A percentile compares a stretch with the other conserved stretches of the same genome.
Conservation (phyloP, 2,113 vertebrate species). For the Sinocyclocheilus grahami region DNA sequence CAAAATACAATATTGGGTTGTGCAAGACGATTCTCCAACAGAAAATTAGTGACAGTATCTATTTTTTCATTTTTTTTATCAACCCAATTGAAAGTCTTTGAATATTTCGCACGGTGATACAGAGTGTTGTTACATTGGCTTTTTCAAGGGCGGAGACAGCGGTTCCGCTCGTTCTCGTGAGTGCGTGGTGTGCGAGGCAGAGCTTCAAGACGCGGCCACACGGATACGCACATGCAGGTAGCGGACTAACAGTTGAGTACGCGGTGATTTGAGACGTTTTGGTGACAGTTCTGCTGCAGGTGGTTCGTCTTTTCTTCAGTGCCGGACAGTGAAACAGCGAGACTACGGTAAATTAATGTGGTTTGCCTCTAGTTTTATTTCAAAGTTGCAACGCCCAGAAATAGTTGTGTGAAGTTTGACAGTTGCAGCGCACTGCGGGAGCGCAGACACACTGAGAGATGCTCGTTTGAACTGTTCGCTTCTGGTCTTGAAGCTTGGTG, state of each 20-base stretch:
- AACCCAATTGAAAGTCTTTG: neutral
- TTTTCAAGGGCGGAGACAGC: neutral
- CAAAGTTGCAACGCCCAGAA: neutral
- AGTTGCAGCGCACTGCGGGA: neutral
- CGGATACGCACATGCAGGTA: neutral
- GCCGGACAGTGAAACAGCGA: neutral
- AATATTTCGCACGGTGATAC: neutral
- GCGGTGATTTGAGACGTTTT: neutral
- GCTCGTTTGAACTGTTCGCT: neutral
- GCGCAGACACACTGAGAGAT: neutral
- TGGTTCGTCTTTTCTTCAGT: neutral
- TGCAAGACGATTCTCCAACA: too few relatives aligned
- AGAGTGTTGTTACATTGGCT: neutral
- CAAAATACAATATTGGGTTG: too few relatives aligned
- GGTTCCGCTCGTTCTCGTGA: conserved; percentile 1
- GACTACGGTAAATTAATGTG: neutral
- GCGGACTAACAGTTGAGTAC: too few relatives aligned
- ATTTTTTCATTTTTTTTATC: too few relatives aligned
- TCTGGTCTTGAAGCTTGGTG: neutral
- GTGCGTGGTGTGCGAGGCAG: neutral
- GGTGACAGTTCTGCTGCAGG: neutral
- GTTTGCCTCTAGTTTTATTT: neutral
- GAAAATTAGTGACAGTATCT: too few relatives aligned
- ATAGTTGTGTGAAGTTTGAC: conserved; percentile 1
- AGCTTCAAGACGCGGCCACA: too few relatives aligned